Percentiles rank a stretch among this genome's conserved stretches.
Evolutionary conservation across 2,888 invertebrate genomes (phyloP).

Genomic region (Tipula unca): DNA sequence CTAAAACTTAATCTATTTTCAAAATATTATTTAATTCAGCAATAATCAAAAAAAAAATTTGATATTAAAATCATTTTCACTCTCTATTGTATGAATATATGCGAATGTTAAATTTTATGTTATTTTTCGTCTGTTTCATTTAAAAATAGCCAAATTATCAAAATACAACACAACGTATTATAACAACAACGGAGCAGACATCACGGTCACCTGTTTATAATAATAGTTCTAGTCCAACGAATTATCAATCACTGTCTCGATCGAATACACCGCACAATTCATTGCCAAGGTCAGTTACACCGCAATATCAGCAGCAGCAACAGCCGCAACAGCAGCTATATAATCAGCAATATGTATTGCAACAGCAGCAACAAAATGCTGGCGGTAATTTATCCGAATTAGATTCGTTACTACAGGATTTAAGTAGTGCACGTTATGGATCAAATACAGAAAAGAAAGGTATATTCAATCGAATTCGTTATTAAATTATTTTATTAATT

Average conservation of each 20-base stretch:
- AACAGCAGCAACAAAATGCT: constrained; percentile 28
- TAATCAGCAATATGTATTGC: background rate
- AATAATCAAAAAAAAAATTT: background rate
- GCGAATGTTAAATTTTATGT: background rate
- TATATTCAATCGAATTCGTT: too few species aligned
- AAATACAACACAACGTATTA: constrained; percentile 22
- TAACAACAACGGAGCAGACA: constrained; percentile 31
- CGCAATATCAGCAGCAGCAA: constrained; percentile 21
- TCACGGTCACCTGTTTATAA: constrained; percentile 31
- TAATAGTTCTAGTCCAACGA: constrained; percentile 16
- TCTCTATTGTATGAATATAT: background rate
- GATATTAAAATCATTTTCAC: background rate
- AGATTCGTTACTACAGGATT: constrained; percentile 83
- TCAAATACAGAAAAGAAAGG: constrained; percentile 43
- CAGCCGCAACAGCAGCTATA: background rate
- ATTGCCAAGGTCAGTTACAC: constrained; percentile 24
- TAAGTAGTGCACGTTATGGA: constrained; percentile 69
- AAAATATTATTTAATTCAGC: background rate
- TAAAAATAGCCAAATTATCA: constrained; percentile 33
- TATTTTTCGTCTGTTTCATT: background rate
- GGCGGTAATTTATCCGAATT: constrained; percentile 83
- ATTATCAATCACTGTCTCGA: constrained; percentile 26
- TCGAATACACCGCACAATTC: constrained; percentile 21
- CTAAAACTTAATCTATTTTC: background rate
- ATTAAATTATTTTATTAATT: background rate